These are phyloP conservation scores for Limosa lapponica DNA, from an alignment of 2,797 vertebrate genomes.

Conservation along the genomic window DNA sequence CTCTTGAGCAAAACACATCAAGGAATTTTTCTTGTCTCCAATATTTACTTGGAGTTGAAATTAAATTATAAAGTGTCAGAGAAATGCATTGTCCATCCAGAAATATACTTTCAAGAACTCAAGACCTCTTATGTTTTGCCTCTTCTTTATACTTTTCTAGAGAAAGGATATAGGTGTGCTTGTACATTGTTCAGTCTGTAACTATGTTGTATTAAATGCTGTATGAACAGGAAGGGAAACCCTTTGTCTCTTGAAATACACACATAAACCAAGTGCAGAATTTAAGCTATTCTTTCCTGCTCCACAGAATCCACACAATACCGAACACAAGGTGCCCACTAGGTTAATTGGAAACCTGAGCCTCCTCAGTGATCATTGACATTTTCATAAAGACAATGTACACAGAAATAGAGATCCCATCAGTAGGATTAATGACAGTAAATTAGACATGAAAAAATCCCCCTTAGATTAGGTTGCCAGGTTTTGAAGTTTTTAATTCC, in stretches of 20 bases:
- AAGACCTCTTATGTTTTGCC: accelerated
- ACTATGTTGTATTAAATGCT: neutral
- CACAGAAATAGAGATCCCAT: neutral
- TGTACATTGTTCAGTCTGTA: neutral
- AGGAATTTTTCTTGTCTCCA: no score
- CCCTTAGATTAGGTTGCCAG: neutral
- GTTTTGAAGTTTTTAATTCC: neutral
- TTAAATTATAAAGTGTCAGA: neutral
- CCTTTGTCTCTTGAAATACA: neutral
- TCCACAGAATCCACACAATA: neutral
- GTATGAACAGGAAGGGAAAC: neutral
- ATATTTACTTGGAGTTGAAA: neutral
- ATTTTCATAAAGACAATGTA: neutral
- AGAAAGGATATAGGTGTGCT: neutral
- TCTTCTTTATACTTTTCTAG: neutral
- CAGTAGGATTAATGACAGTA: neutral
- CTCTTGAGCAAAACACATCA: neutral
- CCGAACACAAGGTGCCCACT: neutral
- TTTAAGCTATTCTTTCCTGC: neutral
- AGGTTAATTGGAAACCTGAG: neutral
- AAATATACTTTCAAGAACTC: neutral
- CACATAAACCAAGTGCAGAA: neutral
- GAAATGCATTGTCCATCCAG: neutral
- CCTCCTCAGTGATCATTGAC: neutral
- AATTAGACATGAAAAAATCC: neutral